These are phyloP conservation scores for Scaptomyza pallida DNA, from an alignment of 1,140 invertebrate species.

Conservation along the genomic window DNA sequence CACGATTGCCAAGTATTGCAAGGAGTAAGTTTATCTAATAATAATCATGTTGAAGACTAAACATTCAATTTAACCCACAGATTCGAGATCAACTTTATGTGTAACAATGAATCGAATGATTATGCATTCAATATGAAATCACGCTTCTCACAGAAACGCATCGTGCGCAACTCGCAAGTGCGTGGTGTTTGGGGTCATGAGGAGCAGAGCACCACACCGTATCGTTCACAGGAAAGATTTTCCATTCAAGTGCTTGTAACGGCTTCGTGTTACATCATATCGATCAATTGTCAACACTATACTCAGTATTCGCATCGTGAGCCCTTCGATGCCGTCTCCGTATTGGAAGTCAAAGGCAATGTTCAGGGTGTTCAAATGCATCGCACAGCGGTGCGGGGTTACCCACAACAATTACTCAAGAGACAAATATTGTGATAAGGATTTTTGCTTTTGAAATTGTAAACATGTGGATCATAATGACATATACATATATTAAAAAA, in stretches of 20 bases:
- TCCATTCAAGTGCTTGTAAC: slow-evolving; percentile 11
- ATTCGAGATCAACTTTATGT: not conserved
- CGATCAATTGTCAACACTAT: slow-evolving; percentile 6
- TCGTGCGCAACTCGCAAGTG: not conserved
- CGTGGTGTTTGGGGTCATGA: not conserved
- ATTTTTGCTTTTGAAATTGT: too few species aligned
- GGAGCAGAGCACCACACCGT: not conserved
- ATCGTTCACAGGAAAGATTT: not conserved
- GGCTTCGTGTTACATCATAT: slow-evolving; percentile 3
- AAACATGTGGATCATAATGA: too few species aligned
- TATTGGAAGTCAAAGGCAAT: not conserved
- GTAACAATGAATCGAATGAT: not conserved
- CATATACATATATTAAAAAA: too few species aligned
- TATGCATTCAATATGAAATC: slow-evolving; percentile 5
- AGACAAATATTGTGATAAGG: not conserved
- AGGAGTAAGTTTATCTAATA: not conserved
- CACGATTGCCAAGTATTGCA: not conserved
- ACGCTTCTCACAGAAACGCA: not conserved
- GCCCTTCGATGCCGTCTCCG: not conserved
- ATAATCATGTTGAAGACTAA: not conserved
- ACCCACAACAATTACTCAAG: not conserved
- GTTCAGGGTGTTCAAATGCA: slow-evolving; percentile 4
- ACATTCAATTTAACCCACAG: not conserved
- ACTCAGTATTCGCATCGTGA: not conserved
- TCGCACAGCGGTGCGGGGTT: slow-evolving; percentile 1